Base-by-base conservation (phyloP, 2,113 vertebrate species). In the Gasterosteus nipponicus region DNA sequence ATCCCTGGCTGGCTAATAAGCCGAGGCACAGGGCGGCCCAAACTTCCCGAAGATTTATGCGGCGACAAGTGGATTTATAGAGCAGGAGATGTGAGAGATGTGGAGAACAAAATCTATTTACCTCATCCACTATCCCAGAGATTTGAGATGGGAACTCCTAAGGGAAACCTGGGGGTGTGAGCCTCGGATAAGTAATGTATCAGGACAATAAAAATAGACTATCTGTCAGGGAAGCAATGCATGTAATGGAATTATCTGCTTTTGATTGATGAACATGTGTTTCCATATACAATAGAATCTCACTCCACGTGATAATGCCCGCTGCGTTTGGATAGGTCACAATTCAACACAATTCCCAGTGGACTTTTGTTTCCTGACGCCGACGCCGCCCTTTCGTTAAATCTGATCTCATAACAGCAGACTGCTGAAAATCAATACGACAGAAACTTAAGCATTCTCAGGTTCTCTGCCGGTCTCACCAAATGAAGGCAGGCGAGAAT, bases 1-100 rank as follows among this genome's bases (percentile, higher is more conserved):
- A 92, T 89, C 87, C 82, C 73, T 54, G 82, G 84, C 77, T 65
- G 72, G 83, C 86, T 90, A 89, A 92, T 91, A 92, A 91, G 81
- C 91, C 81, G 78, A 86, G 80, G 78, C 87, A 82, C 69, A 82
- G 79, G 79, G 78, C 71, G 19, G 69, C 67, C 73, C 33, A 67
- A 91, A 88, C 75, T 83, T 89, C 60, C 73, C 42, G 61, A 86
- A 88, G 89, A 93, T 92, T 88, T 91, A 90, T 87, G 75, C 64
- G 5, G 42, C 19, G 66, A 89, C 83, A 81, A 86, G 76, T 82
- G 83, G 80, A 87, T 93, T 92, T 89, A 91, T 88, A 80, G 86
- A 18, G 26, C 49, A 69, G 71, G 73, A 89, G 85, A 67, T 69
- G 62, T 74, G 80, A 86, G 78, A 60, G 73, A 88, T 86, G 79